phyloP scores from a whole-genome alignment of 92 coral and sea anemone species.

The Muricea muricata region DNA sequence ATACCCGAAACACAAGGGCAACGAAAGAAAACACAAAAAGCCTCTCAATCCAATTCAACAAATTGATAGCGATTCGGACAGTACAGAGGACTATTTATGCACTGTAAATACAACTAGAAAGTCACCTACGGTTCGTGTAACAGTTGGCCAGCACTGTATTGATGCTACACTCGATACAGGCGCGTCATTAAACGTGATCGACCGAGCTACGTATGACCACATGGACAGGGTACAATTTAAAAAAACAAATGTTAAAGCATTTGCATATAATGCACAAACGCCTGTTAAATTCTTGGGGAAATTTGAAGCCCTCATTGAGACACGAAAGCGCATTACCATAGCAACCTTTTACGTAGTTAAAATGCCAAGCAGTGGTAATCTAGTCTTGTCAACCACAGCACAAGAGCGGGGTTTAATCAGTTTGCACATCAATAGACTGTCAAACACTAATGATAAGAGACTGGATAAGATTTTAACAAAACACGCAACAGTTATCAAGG shows the following conservation, averaged over 20 bases:
- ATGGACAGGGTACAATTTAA: conserved; percentile 28
- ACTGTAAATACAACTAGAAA: not conserved
- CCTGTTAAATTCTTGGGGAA: conserved; percentile 21
- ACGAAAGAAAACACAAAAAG: not conserved
- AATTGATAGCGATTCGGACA: not conserved
- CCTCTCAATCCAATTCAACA: not conserved
- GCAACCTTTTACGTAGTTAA: too few relatives aligned
- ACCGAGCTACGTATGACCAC: not conserved
- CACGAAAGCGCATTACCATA: conserved; percentile 5
- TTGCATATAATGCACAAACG: conserved; percentile 29
- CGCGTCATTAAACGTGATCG: conserved; percentile 15
- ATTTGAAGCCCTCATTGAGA: conserved; percentile 22
- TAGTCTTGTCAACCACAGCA: conserved; percentile 1
- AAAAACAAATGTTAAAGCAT: too few relatives aligned
- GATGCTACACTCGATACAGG: conserved; percentile 17
- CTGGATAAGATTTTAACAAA: not conserved
- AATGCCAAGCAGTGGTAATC: not conserved
- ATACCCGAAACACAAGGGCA: not conserved
- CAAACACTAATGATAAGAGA: not conserved
- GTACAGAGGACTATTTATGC: not conserved
- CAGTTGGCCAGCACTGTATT: not conserved
- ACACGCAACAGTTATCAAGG: not conserved
- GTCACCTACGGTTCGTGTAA: not conserved
- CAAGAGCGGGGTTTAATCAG: conserved; percentile 27
- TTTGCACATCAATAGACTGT: conserved; percentile 14